phyloP scores from a whole-genome alignment of 2,888 invertebrate species.

The Hypomecis atomaria region DNA sequence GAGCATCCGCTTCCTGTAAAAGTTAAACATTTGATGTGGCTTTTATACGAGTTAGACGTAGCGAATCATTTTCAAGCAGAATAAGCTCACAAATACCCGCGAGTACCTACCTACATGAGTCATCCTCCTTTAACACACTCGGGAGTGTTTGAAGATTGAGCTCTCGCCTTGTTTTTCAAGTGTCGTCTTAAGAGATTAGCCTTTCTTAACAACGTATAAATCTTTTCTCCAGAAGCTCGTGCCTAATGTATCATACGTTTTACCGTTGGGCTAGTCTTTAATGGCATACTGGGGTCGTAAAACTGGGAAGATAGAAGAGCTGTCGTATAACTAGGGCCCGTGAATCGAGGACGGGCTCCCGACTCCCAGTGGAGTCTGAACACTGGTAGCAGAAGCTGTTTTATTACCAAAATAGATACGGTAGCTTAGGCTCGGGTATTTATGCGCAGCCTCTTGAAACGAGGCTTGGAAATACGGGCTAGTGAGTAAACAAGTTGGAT shows the following conservation, averaged over 20 bases:
- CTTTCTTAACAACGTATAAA: conserved; percentile 22
- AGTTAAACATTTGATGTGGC: conserved; percentile 10
- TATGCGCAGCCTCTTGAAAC: conserved; percentile 36
- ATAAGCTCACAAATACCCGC: background rate
- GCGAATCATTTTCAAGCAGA: conserved; percentile 1
- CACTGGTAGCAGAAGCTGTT: conserved; percentile 13
- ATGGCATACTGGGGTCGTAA: conserved; percentile 44
- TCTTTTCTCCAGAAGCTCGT: conserved; percentile 13
- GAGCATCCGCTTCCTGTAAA: background rate
- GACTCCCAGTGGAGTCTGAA: conserved; percentile 31
- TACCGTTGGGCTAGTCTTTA: conserved; percentile 36
- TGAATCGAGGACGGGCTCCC: conserved; percentile 38
- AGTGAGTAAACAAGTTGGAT: conserved; percentile 21
- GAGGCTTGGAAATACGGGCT: conserved; percentile 16
- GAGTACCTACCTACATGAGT: background rate
- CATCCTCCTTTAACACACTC: conserved; percentile 1
- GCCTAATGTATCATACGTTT: conserved; percentile 23
- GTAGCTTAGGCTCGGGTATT: conserved; percentile 36
- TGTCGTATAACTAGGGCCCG: conserved; percentile 43
- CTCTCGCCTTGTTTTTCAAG: conserved; percentile 6
- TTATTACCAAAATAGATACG: conserved; percentile 35
- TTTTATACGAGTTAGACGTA: background rate
- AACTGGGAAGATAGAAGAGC: conserved; percentile 43
- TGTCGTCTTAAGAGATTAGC: conserved; percentile 14
- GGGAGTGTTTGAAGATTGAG: conserved; percentile 5